Evolutionary conservation across 2,113 vertebrate species (phyloP).

Genomic region (Arvicanthis niloticus): DNA sequence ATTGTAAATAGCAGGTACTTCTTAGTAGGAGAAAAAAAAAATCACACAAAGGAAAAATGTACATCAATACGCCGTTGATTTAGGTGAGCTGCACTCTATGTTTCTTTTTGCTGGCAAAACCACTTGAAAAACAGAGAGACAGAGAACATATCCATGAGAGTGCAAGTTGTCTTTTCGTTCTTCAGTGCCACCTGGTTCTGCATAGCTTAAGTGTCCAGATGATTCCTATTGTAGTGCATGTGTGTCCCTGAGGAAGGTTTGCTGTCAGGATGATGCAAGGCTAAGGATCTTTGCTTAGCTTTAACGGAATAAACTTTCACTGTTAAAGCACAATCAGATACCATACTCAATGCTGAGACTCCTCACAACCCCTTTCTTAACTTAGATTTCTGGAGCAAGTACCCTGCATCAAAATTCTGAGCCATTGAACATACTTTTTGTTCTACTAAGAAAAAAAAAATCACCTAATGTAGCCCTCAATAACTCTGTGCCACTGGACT

Average conservation of each 20-base stretch:
- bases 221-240: neutral
- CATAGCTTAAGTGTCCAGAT: neutral
- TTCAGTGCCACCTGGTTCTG: neutral
- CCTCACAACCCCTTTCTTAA: neutral
- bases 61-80: slow-evolving; percentile 58
- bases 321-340: neutral
- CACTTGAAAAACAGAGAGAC: slow-evolving; percentile 60
- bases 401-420: neutral
- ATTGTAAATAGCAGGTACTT: slow-evolving; percentile 76
- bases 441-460: neutral
- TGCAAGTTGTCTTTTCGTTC: slow-evolving; percentile 58
- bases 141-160: slow-evolving; percentile 32
- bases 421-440: neutral
- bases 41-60: slow-evolving; percentile 72
- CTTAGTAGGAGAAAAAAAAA: slow-evolving; percentile 40
- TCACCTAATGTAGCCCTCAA: neutral
- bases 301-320: neutral
- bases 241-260: neutral
- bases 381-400: neutral
- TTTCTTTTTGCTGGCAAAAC: slow-evolving; percentile 66
- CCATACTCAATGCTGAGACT: neutral
- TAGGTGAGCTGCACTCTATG: slow-evolving; percentile 50
- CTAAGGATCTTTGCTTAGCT: slow-evolving; percentile 16
- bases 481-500: neutral
- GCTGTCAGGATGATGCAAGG: neutral